phyloP scores from a whole-genome alignment of 2,797 vertebrate species.

The Rhincodon typus region DNA sequence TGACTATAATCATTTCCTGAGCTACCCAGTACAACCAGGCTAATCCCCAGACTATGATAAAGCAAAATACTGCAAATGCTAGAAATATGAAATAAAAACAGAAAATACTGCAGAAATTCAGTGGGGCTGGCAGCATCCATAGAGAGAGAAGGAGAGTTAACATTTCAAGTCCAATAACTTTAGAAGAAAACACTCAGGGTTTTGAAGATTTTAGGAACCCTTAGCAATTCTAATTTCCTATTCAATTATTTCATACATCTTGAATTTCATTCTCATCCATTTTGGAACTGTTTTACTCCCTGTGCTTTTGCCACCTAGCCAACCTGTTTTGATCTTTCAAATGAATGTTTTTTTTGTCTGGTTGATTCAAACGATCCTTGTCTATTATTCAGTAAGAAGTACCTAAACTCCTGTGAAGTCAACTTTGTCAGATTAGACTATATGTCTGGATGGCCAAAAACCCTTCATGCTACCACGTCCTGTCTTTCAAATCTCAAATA shows the following conservation, averaged over 20 bases:
- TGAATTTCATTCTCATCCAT: neutral
- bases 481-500: too few relatives aligned
- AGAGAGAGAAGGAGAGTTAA: too few relatives aligned
- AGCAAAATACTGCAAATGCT: too few relatives aligned
- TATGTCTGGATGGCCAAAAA: neutral
- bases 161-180: too few relatives aligned
- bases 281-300: neutral
- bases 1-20: too few relatives aligned
- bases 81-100: too few relatives aligned
- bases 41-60: too few relatives aligned
- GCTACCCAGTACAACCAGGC: too few relatives aligned
- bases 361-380: neutral
- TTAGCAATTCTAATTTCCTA: neutral
- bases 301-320: neutral
- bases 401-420: neutral
- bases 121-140: too few relatives aligned
- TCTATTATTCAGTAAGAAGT: neutral
- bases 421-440: neutral
- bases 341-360: neutral
- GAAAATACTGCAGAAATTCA: too few relatives aligned
- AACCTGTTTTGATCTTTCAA: neutral
- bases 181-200: neutral
- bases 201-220: neutral
- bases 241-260: neutral
- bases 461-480: too few relatives aligned